Base-by-base conservation (phyloP, 2,797 vertebrate species). In the Cryptoblepharus egeriae region DNA sequence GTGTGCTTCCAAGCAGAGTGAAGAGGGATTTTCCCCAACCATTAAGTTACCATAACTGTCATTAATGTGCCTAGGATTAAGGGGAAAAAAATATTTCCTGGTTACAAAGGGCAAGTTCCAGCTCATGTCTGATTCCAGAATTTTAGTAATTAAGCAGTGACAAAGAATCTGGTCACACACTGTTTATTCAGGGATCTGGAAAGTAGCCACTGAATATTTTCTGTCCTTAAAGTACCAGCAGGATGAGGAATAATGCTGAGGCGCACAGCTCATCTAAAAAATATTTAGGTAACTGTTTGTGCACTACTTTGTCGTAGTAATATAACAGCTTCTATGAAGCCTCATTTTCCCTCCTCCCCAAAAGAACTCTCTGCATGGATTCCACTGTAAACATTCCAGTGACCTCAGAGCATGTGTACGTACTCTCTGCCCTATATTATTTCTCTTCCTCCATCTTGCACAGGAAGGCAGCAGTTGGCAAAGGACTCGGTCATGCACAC, bases 391-490 rank as follows among this genome's bases (percentile, higher is more conserved):
- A 39, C 79, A 61, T 78, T 75, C 39, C 20, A 65, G 16, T 75
- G 77, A 70, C 49, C 61, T 74, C 79, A 45, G 45, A 64, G 24
- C 82, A 57, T 57, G 55, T 60, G 63, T 26, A 5, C 18, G 63
- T 26, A 5, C 18, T 15, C 91, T 82, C 81, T 63, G 75, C 75
- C 49, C 73, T 35, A 79, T 68, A 30, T 72, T 52, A 60, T 80
- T 64, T 69, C 49, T 24, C 58, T 26, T 70, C 72, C 79, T 74
- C 72, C 2, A 9, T 45, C 71, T 9, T 16, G 49, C 37, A 9
- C 64, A 88, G 80, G 87, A 90, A 87, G 74, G 76, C 81, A 76
- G 67, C 77, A 71, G 30, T 88, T 87, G 80, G 84, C 68, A 82
- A 86, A 91, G 88, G 89, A 81, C 83, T 73, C 74, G 49, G n/a